Evolutionary conservation across 2,888 invertebrate species (phyloP), one percentile per base, ranked within the genome.

Genomic region (Orchesellides sinensis): DNA sequence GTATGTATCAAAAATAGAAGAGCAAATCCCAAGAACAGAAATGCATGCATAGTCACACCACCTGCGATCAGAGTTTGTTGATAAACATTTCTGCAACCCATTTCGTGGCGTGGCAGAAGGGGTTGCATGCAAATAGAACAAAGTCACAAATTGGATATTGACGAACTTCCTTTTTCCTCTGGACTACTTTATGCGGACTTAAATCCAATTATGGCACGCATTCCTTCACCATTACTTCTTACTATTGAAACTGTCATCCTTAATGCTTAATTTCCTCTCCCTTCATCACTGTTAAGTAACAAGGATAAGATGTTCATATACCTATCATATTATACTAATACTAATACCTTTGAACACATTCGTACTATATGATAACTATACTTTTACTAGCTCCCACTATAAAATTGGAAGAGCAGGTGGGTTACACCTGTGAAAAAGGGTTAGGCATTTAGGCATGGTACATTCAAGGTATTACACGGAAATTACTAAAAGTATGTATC

Each of bases 121-220:
- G 21, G n/a, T 35, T 56, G 70, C 35, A 54, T 54, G 27, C 27
- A 35, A 69, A 56, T 63, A 12, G 45, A 23, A 17, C 23, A 54
- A 65, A 75, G 54, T 75, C 19, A 66, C 75, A 65, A 75, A 75
- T 75, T 75, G 54, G 66, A 75, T 65, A n/a, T 35, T 66, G 49
- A 52, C 27, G 17, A 40, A 66, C 56, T 75, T 75, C 75, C 75
- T 66, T 54, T 45, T 75, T 68, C 75, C 66, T 54, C 75, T 66
- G 75, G 75, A 75, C 75, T 75, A 75, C 75, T 75, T 40, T 75
- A 56, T 52, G 63, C 35, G 45, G 29, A 56, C 32, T 70, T 40
- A 25, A 73, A 73, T 73, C 47, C 61, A 10, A 73, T 73, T 73
- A 69, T n/a, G 10, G 61, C 17, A 47, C 59, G 59, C 61, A 17